These are phyloP conservation scores for Sander lucioperca DNA, from an alignment of 2,113 vertebrate species.

Conservation along the genomic window DNA sequence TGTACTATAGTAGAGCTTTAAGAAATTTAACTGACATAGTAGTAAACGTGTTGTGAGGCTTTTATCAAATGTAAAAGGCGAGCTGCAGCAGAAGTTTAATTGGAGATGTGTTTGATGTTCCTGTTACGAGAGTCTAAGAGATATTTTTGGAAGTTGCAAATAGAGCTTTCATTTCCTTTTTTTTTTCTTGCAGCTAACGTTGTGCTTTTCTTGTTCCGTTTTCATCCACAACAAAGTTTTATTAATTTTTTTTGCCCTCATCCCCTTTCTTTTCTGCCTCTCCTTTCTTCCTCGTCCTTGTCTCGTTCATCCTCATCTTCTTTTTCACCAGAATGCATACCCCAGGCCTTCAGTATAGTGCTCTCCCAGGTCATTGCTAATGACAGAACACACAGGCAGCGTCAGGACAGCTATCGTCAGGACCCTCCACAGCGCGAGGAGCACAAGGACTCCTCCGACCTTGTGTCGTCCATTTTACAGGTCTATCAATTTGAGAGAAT, in stretches of 20 bases:
- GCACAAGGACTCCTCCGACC: conserved; percentile 91
- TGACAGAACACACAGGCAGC: conserved; percentile 84
- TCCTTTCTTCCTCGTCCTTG: background rate
- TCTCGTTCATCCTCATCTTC: background rate
- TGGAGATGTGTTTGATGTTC: conserved; percentile 23
- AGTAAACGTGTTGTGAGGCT: conserved; percentile 38
- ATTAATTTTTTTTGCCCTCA: background rate
- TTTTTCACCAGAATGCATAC: conserved; percentile 86
- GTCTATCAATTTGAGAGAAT: conserved; percentile 17
- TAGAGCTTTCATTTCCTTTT: background rate
- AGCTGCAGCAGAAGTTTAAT: conserved; percentile 13
- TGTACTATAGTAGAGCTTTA: conserved; percentile 5
- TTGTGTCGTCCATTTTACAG: conserved; percentile 91
- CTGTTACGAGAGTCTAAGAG: background rate
- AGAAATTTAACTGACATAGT: conserved; percentile 30
- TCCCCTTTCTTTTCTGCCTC: background rate
- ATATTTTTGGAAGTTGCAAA: conserved; percentile 21
- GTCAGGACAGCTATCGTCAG: conserved; percentile 84
- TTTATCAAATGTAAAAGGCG: conserved; percentile 37
- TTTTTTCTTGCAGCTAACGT: background rate
- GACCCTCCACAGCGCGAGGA: conserved; percentile 88
- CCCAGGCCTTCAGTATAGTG: conserved; percentile 94
- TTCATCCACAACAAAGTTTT: background rate
- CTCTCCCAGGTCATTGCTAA: conserved; percentile 96
- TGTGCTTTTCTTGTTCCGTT: background rate